These are phyloP conservation scores for Sebastes steindachneri DNA, from an alignment of 2,797 vertebrate genomes.

Conservation along the genomic window DNA sequence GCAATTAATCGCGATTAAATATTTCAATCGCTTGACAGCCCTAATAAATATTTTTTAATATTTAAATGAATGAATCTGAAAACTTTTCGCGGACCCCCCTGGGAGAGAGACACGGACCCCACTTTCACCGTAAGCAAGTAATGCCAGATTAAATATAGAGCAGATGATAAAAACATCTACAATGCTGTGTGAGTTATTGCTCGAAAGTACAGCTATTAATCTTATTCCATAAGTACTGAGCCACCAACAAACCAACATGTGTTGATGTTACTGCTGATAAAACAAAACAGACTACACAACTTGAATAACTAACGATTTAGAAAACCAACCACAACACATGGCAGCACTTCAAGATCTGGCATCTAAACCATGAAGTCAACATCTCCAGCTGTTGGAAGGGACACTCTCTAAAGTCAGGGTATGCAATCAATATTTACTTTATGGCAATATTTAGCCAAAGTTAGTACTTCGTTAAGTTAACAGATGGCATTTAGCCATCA, in stretches of 20 bases:
- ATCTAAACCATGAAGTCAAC: conserved; percentile 20
- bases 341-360: conserved; percentile 44
- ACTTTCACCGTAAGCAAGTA: neutral
- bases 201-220: neutral
- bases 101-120: no score
- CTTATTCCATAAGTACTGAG: neutral
- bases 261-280: conserved; percentile 28
- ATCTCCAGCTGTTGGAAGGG: conserved; percentile 23
- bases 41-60: no score
- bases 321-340: conserved; percentile 42
- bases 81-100: no score
- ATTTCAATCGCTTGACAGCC: no score
- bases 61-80: no score
- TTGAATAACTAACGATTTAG: conserved; percentile 34
- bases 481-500: conserved; percentile 6
- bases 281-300: conserved; percentile 30
- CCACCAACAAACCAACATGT: conserved; percentile 1
- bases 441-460: conserved; percentile 5
- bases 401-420: neutral
- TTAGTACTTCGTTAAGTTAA: conserved; percentile 14
- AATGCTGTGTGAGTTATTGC: neutral
- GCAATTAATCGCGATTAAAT: no score
- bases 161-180: neutral
- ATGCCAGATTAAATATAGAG: neutral
- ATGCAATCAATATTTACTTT: conserved; percentile 33